A percentile compares a stretch with the other conserved stretches of the same genome.
Evolutionary conservation across 2,888 invertebrate species (phyloP).

Genomic region (Yponomeuta plumbellus): DNA sequence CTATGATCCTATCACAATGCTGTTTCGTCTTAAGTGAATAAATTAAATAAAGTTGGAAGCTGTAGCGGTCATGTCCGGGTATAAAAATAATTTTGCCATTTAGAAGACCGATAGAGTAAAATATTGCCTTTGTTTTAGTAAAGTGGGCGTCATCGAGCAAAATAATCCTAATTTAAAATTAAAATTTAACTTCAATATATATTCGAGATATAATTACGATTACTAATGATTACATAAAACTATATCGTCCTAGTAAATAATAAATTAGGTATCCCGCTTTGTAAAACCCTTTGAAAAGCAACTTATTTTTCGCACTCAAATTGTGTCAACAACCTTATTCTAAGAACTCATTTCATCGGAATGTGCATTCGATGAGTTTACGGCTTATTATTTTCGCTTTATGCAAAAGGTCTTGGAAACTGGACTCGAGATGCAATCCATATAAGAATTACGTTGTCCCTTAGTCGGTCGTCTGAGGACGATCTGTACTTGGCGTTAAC

Average conservation of each 20-base stretch:
- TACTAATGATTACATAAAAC: no score
- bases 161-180: background rate
- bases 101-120: background rate
- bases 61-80: background rate
- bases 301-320: background rate
- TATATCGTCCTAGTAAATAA: no score
- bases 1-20: no score
- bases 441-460: slow-evolving; percentile 51
- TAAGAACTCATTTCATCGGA: slow-evolving; percentile 37
- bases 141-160: background rate
- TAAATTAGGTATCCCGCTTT: background rate
- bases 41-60: background rate
- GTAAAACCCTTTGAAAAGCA: background rate
- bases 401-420: slow-evolving; percentile 54
- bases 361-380: slow-evolving; percentile 45
- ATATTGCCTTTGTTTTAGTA: slow-evolving; percentile 1
- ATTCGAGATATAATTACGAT: background rate
- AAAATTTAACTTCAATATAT: background rate
- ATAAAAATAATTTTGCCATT: background rate
- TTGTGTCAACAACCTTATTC: slow-evolving; percentile 17
- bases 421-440: slow-evolving; percentile 46
- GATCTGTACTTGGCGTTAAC: slow-evolving; percentile 20
- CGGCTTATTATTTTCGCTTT: slow-evolving; percentile 47
- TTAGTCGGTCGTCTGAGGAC: slow-evolving; percentile 53
- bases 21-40: no score